These are phyloP conservation scores for Acrobasis suavella DNA, from an alignment of 2,888 invertebrate species.

Conservation along the genomic window DNA sequence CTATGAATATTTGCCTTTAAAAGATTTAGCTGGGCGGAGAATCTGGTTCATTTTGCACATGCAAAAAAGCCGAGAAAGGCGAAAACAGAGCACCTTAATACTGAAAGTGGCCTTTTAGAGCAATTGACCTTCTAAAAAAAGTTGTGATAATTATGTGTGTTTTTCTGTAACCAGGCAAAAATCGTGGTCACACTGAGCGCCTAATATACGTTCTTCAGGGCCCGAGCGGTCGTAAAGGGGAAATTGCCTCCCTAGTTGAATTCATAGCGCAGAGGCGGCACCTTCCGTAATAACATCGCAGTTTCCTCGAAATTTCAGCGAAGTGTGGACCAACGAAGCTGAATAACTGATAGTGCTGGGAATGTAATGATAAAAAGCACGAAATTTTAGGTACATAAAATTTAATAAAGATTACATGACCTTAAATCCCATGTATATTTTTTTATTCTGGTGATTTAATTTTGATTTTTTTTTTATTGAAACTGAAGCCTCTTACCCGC, in stretches of 20 bases:
- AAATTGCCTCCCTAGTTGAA: conserved; percentile 78
- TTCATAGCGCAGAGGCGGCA: conserved; percentile 59
- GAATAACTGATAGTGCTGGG: conserved; percentile 34
- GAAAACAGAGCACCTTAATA: no score
- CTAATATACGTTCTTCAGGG: conserved; percentile 57
- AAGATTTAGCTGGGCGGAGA: no score
- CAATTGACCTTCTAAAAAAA: no score
- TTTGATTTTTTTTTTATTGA: no score
- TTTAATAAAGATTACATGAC: no score
- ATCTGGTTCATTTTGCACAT: no score
- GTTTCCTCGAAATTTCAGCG: conserved; percentile 65
- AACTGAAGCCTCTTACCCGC: no score
- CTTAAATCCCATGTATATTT: no score
- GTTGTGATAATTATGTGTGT: background rate
- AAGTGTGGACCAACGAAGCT: conserved; percentile 50
- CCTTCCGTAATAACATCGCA: conserved; percentile 63
- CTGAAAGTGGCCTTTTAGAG: no score
- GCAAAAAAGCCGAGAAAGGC: no score
- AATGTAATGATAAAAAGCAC: background rate
- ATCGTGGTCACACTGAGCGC: conserved; percentile 48
- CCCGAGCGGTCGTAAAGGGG: conserved; percentile 68
- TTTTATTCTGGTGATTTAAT: no score
- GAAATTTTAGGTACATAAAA: background rate
- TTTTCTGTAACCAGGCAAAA: background rate
- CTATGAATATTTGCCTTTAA: no score